These are phyloP conservation scores for Paradoxurus hermaphroditus DNA, from an alignment of 2,113 vertebrate species.

Conservation along the genomic window DNA sequence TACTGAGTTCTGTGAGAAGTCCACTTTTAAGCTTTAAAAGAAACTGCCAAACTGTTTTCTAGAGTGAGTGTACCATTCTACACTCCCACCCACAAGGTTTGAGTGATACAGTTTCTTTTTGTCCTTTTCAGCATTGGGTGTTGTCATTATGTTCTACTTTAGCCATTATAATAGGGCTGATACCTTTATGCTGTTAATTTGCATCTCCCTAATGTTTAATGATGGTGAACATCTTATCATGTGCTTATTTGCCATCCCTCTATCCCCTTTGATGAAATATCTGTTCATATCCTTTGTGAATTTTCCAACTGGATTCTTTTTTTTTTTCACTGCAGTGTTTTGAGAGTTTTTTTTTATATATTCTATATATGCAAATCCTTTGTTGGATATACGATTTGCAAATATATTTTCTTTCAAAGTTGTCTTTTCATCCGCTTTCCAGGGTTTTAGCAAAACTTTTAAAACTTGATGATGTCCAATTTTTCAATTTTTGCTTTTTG, in stretches of 20 bases:
- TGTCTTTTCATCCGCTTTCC: neutral
- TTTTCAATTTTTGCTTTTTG: conserved; percentile 6
- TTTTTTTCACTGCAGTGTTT: neutral
- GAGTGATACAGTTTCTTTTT: neutral
- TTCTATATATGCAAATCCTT: neutral
- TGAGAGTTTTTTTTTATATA: neutral
- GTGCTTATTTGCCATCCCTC: neutral
- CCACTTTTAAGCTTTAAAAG: neutral
- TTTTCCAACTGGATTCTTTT: neutral
- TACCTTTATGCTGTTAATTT: neutral
- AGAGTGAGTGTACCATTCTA: neutral
- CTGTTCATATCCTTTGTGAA: neutral
- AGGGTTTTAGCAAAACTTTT: neutral
- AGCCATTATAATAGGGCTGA: neutral
- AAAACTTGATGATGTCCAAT: neutral
- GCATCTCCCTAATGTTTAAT: neutral
- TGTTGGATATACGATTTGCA: neutral
- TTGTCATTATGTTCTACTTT: neutral
- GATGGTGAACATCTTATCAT: neutral
- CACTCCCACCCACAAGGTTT: neutral
- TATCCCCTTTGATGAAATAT: neutral
- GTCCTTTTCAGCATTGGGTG: neutral
- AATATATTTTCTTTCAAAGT: neutral
- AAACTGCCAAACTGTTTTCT: neutral
- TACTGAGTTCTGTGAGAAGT: neutral